Conservation (phyloP, 2,797 vertebrate species). For the Sebastes ruberrimus region DNA sequence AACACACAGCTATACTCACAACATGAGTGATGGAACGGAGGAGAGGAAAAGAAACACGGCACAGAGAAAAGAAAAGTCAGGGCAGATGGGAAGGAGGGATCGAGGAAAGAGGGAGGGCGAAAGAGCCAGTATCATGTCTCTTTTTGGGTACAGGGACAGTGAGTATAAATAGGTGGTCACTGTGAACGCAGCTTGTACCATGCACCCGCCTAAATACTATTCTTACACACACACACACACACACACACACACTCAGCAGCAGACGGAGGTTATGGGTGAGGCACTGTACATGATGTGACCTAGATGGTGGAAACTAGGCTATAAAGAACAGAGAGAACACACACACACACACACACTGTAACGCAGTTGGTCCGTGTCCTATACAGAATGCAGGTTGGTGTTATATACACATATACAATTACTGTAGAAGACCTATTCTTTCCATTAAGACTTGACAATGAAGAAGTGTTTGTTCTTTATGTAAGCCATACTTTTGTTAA, state of each 20-base stretch:
- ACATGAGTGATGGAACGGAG: background rate
- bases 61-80: constrained; percentile 24
- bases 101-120: background rate
- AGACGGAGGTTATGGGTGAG: constrained; percentile 64
- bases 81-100: constrained; percentile 48
- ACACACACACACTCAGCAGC: constrained; percentile 21
- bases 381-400: constrained; percentile 7
- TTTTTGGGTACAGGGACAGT: constrained; percentile 53
- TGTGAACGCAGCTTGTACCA: constrained; percentile 35
- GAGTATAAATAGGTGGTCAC: constrained; percentile 63
- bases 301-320: constrained; percentile 74
- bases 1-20: background rate
- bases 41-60: background rate
- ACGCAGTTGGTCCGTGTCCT: constrained; percentile 13
- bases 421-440: no score
- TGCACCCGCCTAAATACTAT: constrained; percentile 36
- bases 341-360: constrained; percentile 6
- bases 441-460: no score
- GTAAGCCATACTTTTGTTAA: no score
- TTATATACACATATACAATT: no score
- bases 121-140: background rate
- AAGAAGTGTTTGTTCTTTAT: no score
- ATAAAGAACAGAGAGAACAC: constrained; percentile 30
- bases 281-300: constrained; percentile 63
- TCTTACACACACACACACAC: constrained; percentile 34